Evolutionary conservation across 2,888 invertebrate species (phyloP), one percentile per base, ranked within the genome.

Genomic region (Sturmia bella): DNA sequence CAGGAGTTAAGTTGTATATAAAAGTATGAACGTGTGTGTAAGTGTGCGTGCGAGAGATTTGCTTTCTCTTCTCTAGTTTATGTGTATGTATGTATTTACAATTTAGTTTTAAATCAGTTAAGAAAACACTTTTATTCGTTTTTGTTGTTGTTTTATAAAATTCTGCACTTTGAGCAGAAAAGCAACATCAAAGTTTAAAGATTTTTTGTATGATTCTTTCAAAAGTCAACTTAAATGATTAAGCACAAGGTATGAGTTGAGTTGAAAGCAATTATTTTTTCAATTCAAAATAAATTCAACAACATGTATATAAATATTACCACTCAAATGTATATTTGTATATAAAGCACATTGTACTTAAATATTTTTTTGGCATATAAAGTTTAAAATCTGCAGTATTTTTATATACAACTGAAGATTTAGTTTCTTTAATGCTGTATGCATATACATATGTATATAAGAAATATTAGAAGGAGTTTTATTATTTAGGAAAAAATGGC

Each of bases 91-190:
- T 48, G 24, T 73, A 39, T 45, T 74, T 27, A 50, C 54, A 61
- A 50, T 77, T 21, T 68, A 72, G 56, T 72, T 66, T 63, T 24
- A 77, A 72, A 77, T 81, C 61, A 73, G 61, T 77, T 77, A 66
- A 66, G 68, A 73, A 72, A 76, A 75, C 61, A 68, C 68, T 81
- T 72, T 43, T 48, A 68, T 45, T 56, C 41, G n/a, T 54, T 50
- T 41, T 50, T 50, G 15, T 68, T n/a, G 63, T 80, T 32, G 32
- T 32, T 72, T 24, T 52, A 17, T 48, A 54, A 24, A 39, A 17
- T 48, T 52, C 15, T 52, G 13, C 52, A 61, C 27, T 48, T 66
- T 73, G n/a, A 5, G 9, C 15, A 59, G 54, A 76, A 76, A 32
- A 70, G 39, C 59, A 64, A 70, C 37, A 75, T 70, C 52, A 70